Evolutionary conservation across 2,888 invertebrate species (phyloP), one percentile per base, ranked within the genome.

Genomic region (Molanna angustata): DNA sequence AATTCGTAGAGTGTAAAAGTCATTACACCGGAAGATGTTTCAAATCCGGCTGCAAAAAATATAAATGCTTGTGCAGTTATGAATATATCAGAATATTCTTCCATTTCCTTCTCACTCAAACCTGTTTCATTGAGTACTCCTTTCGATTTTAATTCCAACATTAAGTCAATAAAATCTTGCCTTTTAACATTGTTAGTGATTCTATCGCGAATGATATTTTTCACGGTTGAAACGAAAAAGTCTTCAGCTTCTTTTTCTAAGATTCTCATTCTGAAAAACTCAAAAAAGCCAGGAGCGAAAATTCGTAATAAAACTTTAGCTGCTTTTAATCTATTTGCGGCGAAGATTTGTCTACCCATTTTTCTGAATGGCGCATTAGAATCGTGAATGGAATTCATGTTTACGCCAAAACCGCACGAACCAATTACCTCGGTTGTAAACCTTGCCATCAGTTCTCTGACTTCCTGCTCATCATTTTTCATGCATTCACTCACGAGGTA

Each of bases 1-100:
- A 76, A 55, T 54, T 70, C 64, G 51, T 70, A 70, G 7, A 71
- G 54, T 27, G 69, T 56, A 40, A 67, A 73, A 0, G 69, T 55
- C 57, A 74, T 64, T 0, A 72, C 69, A 0, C 71, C 68, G 0
- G 76, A 69, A 33, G 69, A 71, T 1, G 75, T 74, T 57, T 75
- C 76, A 57, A 70, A 76, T 0, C 76, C 76, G 6, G 69, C 77
- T 1, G 65, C 63, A 52, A 72, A 74, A 59, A 76, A 74, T 13
- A 73, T 63, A 58, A 73, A 71, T 1, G 69, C 69, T 59, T 76
- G 73, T 0, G 73, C 70, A 1, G 67, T 65, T 16, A 73, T 68
- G 0, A 70, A 39, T 14, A 61, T 63, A 1, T 71, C 66, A 2
- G 67, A 66, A 9, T 71, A 55, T 53, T 67, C 65, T 17, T 67